Percentiles rank a stretch among this genome's conserved stretches.
Evolutionary conservation across 2,888 invertebrate species (phyloP).

Genomic region (Alentia gelatinosa): DNA sequence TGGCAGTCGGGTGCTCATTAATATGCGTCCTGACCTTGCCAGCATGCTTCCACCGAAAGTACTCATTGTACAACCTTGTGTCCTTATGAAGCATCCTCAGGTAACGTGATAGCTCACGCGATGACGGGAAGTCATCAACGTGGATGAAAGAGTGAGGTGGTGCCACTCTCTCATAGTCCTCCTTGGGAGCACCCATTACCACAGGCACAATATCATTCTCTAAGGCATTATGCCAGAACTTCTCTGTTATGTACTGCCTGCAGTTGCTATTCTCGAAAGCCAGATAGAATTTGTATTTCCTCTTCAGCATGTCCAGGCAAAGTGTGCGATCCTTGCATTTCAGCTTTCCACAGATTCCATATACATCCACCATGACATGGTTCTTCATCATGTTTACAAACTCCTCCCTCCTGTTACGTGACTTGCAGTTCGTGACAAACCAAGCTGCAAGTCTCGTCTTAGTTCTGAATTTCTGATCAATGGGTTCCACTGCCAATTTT

Average conservation of each 20-base stretch:
- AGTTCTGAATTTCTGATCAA: constrained; percentile 76
- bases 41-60: constrained; percentile 95
- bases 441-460: constrained; percentile 96
- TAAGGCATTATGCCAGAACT: constrained; percentile 57
- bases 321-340: constrained; percentile 41
- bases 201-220: constrained; percentile 51
- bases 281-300: constrained; percentile 54
- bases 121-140: constrained; percentile 95
- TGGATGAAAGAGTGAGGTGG: constrained; percentile 89
- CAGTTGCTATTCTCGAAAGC: constrained; percentile 57
- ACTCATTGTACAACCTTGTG: constrained; percentile 94
- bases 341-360: constrained; percentile 53
- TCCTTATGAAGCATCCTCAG: constrained; percentile 91
- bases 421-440: constrained; percentile 98
- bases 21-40: constrained; percentile 85
- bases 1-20: constrained; percentile 77
- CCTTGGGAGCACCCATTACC: constrained; percentile 52
- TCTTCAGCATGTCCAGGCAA: constrained; percentile 47
- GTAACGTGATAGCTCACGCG: constrained; percentile 92
- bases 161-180: constrained; percentile 39
- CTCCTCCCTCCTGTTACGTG: constrained; percentile 92
- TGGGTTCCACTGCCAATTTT: not conserved
- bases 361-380: constrained; percentile 84
- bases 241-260: constrained; percentile 55
- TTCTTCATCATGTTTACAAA: constrained; percentile 92